Evolutionary conservation across 1,140 invertebrate genomes (phyloP).

Genomic region (Caerostris darwini): DNA sequence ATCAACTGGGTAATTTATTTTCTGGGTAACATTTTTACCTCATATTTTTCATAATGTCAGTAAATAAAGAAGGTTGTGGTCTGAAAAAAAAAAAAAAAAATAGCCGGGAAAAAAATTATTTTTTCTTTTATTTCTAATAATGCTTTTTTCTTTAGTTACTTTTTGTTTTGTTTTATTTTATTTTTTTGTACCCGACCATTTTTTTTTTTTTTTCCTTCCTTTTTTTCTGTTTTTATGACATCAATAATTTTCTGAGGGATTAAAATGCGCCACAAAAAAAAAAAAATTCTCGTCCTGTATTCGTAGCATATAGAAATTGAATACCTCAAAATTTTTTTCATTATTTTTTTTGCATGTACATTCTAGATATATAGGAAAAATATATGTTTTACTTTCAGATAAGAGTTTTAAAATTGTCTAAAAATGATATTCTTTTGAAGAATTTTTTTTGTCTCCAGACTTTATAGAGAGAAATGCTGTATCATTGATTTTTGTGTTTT

Average conservation of each 20-base stretch:
- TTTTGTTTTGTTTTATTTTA: neutral
- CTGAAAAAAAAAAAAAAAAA: neutral
- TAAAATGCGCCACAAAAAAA: neutral
- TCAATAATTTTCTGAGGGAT: neutral
- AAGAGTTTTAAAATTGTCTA: neutral
- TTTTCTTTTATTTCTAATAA: neutral
- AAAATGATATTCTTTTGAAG: neutral
- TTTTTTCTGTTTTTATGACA: neutral
- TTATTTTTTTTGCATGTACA: neutral
- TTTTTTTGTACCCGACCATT: neutral
- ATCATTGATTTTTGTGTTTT: neutral
- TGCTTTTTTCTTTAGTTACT: neutral
- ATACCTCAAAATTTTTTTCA: neutral
- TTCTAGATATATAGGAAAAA: neutral
- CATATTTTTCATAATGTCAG: slow-evolving; percentile 36
- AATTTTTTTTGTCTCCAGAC: neutral
- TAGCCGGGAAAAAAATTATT: neutral
- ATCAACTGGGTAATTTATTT: slow-evolving; percentile 29
- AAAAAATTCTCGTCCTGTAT: neutral
- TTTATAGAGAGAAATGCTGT: neutral
- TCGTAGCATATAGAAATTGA: neutral
- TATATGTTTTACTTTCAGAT: neutral
- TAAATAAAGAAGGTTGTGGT: slow-evolving; percentile 21
- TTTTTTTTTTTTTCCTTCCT: neutral
- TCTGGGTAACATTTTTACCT: neutral